Evolutionary conservation across 1,140 invertebrate species (phyloP), one percentile per base, ranked within the genome.

Genomic region (Eriocheir sinensis): DNA sequence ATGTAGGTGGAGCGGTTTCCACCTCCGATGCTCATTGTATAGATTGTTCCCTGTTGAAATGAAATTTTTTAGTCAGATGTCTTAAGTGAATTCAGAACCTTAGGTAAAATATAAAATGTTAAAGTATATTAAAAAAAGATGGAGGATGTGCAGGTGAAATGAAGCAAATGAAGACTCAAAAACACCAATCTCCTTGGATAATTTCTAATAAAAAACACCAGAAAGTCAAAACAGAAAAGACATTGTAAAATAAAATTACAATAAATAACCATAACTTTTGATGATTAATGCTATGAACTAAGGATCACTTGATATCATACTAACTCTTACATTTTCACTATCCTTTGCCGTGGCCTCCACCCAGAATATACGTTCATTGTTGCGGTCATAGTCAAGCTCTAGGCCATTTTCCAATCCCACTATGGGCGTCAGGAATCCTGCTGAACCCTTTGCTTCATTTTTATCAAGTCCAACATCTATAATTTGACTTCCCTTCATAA

Each of bases 331-430:
- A 96, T 97, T 97, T 93, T 97, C 97, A 96, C 96, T 96, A 85
- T 97, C 96, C 81, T 98, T 98, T 92, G 95, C 95, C 34, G 96
- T 96, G 40, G 96, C 95, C 4, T 99, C 98, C 4, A 99, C 97
- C 98, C 98, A 99, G 96, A 98, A 99, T 6, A 99, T 97, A 8
- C 97, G 98, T 95, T 98, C 98, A 0, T 98, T 98, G 95, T 98
- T 98, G 36, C 98, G 97, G 96, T 99, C 99, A 96, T 98, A 99
- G 96, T 99, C 99, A 88, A 99, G 97, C 94, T 99, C 98, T 0
- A 98, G 97, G 27, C 99, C 99, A 96, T 98, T 98, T 96, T 98
- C 98, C 41, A 99, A 97, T 0, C 99, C 99, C 44, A 99, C 98
- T 6, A 99, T 98, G 0, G 99, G 99, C 3, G 98, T 98, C 89